Evolutionary conservation across 64 coral and sea anemone genomes (phyloP).

Genomic region (Porites lutea): DNA sequence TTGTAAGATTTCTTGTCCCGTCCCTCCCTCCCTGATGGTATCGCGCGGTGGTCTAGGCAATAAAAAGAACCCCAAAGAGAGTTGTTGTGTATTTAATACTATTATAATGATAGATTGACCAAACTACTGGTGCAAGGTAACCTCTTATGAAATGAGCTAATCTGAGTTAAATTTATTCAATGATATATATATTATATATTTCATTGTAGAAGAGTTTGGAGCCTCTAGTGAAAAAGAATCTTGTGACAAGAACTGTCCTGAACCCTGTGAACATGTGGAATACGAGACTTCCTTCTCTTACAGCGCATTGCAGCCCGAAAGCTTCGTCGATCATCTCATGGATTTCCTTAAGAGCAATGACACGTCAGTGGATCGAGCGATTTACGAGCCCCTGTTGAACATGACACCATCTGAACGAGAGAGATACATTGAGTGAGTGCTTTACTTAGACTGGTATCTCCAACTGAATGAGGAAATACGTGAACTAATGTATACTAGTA

Average conservation of each 20-base stretch:
- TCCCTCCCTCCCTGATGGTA: too few species aligned
- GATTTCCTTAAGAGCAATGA: neutral
- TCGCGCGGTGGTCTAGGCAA: too few species aligned
- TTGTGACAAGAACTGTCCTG: neutral
- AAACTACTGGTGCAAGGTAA: too few species aligned
- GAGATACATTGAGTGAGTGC: slow-evolving; percentile 6
- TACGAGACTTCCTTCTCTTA: slow-evolving; percentile 22
- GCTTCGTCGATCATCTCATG: neutral
- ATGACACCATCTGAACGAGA: neutral
- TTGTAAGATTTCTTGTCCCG: too few species aligned
- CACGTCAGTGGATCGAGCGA: neutral
- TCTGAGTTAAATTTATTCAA: too few species aligned
- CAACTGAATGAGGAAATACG: too few species aligned
- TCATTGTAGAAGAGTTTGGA: slow-evolving; percentile 7
- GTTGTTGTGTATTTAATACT: too few species aligned
- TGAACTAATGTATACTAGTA: too few species aligned
- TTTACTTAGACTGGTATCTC: too few species aligned
- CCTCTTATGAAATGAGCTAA: too few species aligned
- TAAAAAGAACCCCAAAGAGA: too few species aligned
- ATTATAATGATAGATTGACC: too few species aligned
- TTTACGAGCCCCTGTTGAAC: slow-evolving; percentile 26
- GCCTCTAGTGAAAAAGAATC: neutral
- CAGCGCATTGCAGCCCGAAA: neutral
- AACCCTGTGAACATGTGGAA: neutral
- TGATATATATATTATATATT: neutral